phyloP scores from a whole-genome alignment of 2,797 vertebrate species.

The Falco berigora region DNA sequence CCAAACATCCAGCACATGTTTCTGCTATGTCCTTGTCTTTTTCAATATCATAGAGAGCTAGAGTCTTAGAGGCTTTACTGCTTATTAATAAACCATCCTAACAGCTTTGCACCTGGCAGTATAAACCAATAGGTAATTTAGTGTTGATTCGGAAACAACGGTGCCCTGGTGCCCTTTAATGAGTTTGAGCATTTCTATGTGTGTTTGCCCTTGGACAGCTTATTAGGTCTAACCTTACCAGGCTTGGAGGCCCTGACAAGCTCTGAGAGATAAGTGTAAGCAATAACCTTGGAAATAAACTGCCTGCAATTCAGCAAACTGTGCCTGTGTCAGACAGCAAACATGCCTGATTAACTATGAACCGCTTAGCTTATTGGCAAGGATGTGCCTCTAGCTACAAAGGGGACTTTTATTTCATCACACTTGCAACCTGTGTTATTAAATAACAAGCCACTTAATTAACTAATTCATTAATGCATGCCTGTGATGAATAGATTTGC shows the following conservation, averaged over 20 bases:
- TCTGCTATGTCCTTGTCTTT: neutral
- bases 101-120: neutral
- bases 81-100: neutral
- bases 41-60: neutral
- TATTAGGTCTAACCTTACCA: neutral
- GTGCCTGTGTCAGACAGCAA: constrained; percentile 11
- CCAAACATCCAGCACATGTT: neutral
- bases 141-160: neutral
- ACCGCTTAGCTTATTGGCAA: constrained; percentile 25
- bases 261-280: neutral
- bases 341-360: neutral
- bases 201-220: neutral
- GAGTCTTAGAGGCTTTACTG: neutral
- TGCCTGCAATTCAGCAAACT: constrained; percentile 38
- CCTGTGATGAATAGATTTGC: constrained; percentile 10
- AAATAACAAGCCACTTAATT: constrained; percentile 48
- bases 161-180: neutral
- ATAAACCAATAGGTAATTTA: neutral
- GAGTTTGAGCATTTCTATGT: neutral
- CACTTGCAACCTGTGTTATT: constrained; percentile 45
- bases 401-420: constrained; percentile 25
- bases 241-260: neutral
- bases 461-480: constrained; percentile 47
- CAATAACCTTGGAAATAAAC: constrained; percentile 29
- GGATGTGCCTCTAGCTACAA: constrained; percentile 15